phyloP scores from a whole-genome alignment of 2,888 invertebrate species.

The Limnephilus marmoratus region DNA sequence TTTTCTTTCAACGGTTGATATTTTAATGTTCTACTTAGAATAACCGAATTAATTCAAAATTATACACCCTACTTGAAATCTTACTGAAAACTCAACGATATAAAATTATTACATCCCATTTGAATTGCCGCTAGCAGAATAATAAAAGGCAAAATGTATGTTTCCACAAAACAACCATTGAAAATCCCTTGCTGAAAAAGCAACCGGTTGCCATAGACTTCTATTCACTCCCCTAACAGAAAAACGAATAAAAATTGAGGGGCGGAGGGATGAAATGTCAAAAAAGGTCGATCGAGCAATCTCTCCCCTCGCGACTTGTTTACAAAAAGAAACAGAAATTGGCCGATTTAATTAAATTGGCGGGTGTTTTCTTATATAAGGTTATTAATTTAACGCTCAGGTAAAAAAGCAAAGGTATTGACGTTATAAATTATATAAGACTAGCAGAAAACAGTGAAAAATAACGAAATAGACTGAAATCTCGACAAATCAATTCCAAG shows the following conservation, averaged over 20 bases:
- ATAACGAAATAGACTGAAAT: no score
- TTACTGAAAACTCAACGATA: not conserved
- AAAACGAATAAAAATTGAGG: not conserved
- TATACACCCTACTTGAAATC: not conserved
- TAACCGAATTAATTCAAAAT: not conserved
- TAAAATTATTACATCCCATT: not conserved
- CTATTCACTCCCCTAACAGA: not conserved
- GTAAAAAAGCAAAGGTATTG: not conserved
- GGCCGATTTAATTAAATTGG: not conserved
- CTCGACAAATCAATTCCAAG: no score
- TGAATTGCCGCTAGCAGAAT: not conserved
- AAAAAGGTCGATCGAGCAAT: slow-evolving; percentile 43
- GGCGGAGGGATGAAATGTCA: slow-evolving; percentile 49
- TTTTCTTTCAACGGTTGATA: not conserved
- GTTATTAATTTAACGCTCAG: not conserved
- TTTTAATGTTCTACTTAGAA: not conserved
- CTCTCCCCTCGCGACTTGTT: not conserved
- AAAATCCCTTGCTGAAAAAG: not conserved
- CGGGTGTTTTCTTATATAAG: not conserved
- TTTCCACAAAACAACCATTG: not conserved
- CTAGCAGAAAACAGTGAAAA: no score
- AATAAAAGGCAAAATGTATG: not conserved
- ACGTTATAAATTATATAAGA: not conserved
- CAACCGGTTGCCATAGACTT: slow-evolving; percentile 37
- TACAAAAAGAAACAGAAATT: not conserved